Conservation (phyloP, 2,888 invertebrate genomes). For the Tetanocera ferruginea region DNA sequence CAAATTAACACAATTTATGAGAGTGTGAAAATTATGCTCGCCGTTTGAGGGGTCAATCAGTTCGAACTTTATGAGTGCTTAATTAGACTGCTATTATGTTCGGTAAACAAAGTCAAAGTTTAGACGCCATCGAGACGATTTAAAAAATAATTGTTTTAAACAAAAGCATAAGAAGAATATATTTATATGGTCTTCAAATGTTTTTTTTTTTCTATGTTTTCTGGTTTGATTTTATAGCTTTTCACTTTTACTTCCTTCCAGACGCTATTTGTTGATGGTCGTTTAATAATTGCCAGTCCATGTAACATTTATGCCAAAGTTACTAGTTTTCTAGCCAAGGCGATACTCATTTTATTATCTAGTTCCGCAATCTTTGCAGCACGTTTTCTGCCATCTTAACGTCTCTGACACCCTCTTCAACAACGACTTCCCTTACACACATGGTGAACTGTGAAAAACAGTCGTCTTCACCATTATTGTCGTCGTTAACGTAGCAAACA, state of each 20-base stretch:
- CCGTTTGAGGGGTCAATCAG: neutral
- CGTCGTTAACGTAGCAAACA: conserved; percentile 25
- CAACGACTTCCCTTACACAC: neutral
- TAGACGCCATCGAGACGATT: neutral
- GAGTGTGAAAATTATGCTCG: conserved; percentile 44
- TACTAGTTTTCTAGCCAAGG: neutral
- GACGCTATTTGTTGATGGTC: neutral
- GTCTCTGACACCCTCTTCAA: conserved; percentile 27
- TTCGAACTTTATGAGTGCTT: neutral
- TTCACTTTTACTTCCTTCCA: neutral
- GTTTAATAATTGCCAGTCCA: neutral
- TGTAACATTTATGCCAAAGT: neutral
- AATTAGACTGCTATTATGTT: neutral
- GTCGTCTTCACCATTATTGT: conserved; percentile 56
- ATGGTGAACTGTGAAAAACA: conserved; percentile 25
- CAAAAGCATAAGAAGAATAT: no score
- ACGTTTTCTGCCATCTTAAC: conserved; percentile 28
- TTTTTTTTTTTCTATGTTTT: neutral
- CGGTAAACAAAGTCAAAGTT: neutral
- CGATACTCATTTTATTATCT: conserved; percentile 58
- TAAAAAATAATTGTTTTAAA: neutral
- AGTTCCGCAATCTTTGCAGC: conserved; percentile 56
- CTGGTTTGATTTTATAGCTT: neutral
- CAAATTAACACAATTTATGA: conserved; percentile 63
- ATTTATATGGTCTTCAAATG: neutral